Conservation (phyloP, 1,140 invertebrate genomes). For the Theocolax elegans region DNA sequence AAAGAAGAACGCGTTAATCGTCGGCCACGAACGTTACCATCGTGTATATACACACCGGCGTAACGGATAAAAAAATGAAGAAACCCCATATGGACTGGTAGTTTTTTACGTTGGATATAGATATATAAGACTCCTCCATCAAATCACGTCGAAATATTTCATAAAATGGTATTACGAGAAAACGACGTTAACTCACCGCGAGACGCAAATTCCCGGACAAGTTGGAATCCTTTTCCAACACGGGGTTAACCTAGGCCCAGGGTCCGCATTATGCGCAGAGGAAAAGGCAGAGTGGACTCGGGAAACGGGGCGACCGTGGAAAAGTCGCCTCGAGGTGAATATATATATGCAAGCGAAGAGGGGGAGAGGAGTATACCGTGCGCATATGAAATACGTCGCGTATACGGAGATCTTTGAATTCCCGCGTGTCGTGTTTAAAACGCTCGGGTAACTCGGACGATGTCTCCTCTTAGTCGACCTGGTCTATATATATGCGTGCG, state of each 20-base stretch:
- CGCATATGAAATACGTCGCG: conserved; percentile 22
- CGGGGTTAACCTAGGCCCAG: neutral
- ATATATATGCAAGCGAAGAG: no score
- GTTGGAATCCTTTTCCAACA: neutral
- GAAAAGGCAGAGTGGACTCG: neutral
- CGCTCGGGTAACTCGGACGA: neutral
- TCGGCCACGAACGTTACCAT: no score
- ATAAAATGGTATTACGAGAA: neutral
- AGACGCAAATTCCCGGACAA: conserved; percentile 6
- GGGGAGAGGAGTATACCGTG: neutral
- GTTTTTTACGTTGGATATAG: no score
- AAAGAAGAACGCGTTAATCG: no score
- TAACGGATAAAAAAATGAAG: no score
- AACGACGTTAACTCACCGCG: neutral
- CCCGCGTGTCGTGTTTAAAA: neutral
- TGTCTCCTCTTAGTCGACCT: neutral
- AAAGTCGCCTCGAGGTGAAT: conserved; percentile 17
- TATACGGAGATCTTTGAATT: conserved; percentile 44
- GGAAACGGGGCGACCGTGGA: neutral
- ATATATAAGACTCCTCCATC: no score
- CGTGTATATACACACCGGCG: no score
- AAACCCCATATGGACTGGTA: no score
- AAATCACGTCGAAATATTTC: conserved; percentile 11
- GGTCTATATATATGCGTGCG: neutral
- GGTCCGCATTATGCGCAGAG: no score